phyloP scores from a whole-genome alignment of 1,140 invertebrate species.

The Ooceraea biroi region DNA sequence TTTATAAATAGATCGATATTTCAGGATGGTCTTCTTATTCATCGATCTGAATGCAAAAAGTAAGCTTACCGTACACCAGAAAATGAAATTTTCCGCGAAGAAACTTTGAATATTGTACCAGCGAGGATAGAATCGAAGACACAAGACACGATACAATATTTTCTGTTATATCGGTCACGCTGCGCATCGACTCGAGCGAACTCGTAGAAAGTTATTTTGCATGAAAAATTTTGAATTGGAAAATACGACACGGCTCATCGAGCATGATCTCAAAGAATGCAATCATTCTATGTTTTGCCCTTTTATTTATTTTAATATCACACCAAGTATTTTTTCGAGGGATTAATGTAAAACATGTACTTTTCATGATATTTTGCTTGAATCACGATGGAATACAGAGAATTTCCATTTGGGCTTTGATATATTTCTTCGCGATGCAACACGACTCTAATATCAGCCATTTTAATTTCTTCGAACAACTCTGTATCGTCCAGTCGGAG shows the following conservation, averaged over 20 bases:
- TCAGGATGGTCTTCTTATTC: background rate
- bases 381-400: background rate
- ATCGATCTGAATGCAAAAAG: slow-evolving; percentile 5
- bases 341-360: no score
- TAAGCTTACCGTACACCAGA: background rate
- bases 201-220: background rate
- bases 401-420: background rate
- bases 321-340: background rate
- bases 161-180: slow-evolving; percentile 17
- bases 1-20: slow-evolving; percentile 21
- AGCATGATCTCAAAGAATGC: background rate
- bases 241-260: background rate
- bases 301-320: background rate
- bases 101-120: slow-evolving; percentile 19
- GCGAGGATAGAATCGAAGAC: background rate
- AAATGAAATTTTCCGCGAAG: slow-evolving; percentile 40
- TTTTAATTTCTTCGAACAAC: slow-evolving; percentile 16
- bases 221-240: background rate
- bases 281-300: background rate
- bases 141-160: slow-evolving; percentile 14
- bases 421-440: background rate
- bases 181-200: slow-evolving; percentile 27
- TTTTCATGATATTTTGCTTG: no score
- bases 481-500: slow-evolving; percentile 4
- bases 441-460: background rate